These are phyloP conservation scores for Meteorus colon DNA, from an alignment of 2,888 invertebrate genomes.

Conservation along the genomic window DNA sequence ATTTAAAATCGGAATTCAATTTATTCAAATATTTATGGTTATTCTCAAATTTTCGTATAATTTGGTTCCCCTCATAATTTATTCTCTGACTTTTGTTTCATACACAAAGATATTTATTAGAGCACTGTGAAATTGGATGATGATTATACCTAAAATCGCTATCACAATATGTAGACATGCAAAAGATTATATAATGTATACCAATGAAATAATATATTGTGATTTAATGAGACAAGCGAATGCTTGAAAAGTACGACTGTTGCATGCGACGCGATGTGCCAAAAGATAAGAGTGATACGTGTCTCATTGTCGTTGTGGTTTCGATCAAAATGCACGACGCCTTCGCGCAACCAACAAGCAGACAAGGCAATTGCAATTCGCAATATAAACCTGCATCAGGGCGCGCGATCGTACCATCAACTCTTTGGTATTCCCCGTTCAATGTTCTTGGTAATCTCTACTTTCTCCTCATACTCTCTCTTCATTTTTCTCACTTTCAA, in stretches of 20 bases:
- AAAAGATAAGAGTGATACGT: constrained; percentile 69
- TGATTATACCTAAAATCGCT: neutral
- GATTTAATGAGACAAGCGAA: constrained; percentile 46
- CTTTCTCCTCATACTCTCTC: neutral
- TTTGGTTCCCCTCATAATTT: too few relatives aligned
- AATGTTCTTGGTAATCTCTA: neutral
- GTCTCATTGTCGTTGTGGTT: constrained; percentile 63
- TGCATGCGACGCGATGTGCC: constrained; percentile 74
- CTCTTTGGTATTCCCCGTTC: constrained; percentile 20
- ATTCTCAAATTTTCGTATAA: too few relatives aligned
- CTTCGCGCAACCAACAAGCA: constrained; percentile 22
- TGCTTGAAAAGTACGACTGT: constrained; percentile 39
- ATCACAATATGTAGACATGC: neutral
- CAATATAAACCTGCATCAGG: constrained; percentile 3
- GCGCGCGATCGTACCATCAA: constrained; percentile 21
- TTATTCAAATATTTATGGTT: too few relatives aligned
- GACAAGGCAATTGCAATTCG: constrained; percentile 12
- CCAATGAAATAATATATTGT: constrained; percentile 23
- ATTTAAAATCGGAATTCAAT: too few relatives aligned
- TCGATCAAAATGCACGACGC: constrained; percentile 51
- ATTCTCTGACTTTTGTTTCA: too few relatives aligned
- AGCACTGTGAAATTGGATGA: too few relatives aligned
- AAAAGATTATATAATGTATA: neutral
- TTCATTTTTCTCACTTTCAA: constrained; percentile 22
- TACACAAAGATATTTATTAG: too few relatives aligned